Conservation (phyloP, 1,140 invertebrate genomes). For the Pachyrhynchus sulphureomaculatus region DNA sequence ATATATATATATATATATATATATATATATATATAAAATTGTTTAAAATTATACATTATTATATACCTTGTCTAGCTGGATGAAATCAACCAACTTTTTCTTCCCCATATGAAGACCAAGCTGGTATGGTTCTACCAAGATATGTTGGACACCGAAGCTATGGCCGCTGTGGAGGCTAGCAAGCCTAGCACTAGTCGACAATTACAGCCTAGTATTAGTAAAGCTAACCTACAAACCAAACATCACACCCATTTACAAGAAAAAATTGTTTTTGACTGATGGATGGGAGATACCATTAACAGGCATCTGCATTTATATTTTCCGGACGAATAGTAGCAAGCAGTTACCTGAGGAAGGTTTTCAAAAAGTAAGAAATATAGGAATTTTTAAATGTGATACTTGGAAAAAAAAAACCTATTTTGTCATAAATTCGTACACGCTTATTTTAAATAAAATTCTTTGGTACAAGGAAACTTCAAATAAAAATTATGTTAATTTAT, state of each 20-base stretch:
- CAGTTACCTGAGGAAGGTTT: slow-evolving; percentile 89
- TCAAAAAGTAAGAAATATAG: slow-evolving; percentile 64
- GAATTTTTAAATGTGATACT: too few relatives aligned
- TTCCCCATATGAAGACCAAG: slow-evolving; percentile 82
- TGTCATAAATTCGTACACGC: too few relatives aligned
- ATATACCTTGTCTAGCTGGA: slow-evolving; percentile 75
- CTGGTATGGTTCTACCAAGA: slow-evolving; percentile 93
- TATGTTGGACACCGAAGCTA: slow-evolving; percentile 61
- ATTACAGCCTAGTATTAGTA: slow-evolving; percentile 39
- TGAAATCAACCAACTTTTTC: slow-evolving; percentile 85
- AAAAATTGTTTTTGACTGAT: slow-evolving; percentile 86
- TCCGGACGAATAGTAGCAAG: slow-evolving; percentile 77
- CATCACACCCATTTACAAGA: slow-evolving; percentile 49
- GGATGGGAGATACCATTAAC: slow-evolving; percentile 80
- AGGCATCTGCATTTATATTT: slow-evolving; percentile 87
- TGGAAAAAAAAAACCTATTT: too few relatives aligned
- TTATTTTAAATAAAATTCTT: too few relatives aligned
- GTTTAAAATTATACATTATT: too few relatives aligned
- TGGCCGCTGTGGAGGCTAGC: slow-evolving; percentile 52
- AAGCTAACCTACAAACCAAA: slow-evolving; percentile 31
- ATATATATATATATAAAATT: too few relatives aligned
- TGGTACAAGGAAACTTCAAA: too few relatives aligned
- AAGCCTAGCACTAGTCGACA: slow-evolving; percentile 53
- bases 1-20: too few relatives aligned
- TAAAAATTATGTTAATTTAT: too few relatives aligned